Conservation (phyloP, 2,797 vertebrate species). For the Cichlasoma orientale region DNA sequence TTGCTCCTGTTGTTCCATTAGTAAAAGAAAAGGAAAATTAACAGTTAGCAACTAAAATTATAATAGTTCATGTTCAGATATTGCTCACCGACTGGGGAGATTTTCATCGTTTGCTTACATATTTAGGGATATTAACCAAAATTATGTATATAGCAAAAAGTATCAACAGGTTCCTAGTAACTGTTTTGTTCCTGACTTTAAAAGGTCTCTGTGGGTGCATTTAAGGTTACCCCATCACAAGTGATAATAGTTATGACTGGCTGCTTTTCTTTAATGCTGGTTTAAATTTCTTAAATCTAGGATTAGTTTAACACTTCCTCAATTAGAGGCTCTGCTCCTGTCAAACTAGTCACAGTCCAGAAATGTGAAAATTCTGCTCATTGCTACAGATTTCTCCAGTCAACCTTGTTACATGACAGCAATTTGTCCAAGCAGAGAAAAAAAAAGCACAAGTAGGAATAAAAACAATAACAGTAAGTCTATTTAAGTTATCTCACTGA, state of each 20-base stretch:
- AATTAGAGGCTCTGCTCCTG: not conserved
- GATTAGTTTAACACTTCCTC: not conserved
- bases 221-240: not conserved
- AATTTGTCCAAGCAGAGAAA: not conserved
- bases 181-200: not conserved
- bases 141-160: not conserved
- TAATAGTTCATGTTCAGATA: not conserved
- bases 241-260: not conserved
- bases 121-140: not conserved
- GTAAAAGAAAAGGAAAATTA: constrained; percentile 24
- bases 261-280: not conserved
- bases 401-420: not conserved
- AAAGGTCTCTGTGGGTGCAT: not conserved
- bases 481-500: not conserved
- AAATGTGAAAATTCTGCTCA: not conserved
- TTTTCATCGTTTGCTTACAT: not conserved
- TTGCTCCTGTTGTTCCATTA: constrained; percentile 75
- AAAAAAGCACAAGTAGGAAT: not conserved
- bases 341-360: not conserved
- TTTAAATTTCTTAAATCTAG: not conserved
- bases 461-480: not conserved
- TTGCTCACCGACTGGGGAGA: not conserved
- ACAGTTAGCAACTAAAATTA: not conserved
- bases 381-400: not conserved
- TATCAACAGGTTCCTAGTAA: not conserved